Base-by-base conservation (phyloP, 2,113 vertebrate species). In the Notarius lentiginosus region DNA sequence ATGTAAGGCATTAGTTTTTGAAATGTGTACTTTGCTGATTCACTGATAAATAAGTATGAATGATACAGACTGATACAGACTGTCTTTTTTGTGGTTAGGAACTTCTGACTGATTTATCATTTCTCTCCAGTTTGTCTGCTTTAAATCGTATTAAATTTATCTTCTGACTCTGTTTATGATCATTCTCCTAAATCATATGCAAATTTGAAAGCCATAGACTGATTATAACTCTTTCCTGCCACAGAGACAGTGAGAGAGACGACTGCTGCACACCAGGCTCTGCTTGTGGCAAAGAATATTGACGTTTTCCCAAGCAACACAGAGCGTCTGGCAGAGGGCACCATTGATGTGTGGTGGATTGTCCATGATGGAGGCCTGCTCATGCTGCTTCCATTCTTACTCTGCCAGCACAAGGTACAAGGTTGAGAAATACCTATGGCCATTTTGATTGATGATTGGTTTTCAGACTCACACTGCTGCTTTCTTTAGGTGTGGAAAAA, bases 331-430 rank as follows among this genome's bases (percentile, higher is more conserved):
- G 91, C 93, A 24, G 95, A 94, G 11, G 98, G 97, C 15, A 94
- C 93, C 68, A 96, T 99, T 6, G 98, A 98, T 0, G 96, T 99
- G 83, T 99, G 97, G 98, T 99, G 98, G 98, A 96, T 99, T 49
- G 98, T 99, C 68, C 98, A 99, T 2, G 98, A 99, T 0, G 98
- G 98, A 0, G 98, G 97, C 70, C 95, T 99, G 84, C 96, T 99
- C 60, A 99, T 99, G 97, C 92, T 99, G 79, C 93, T 99, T 92
- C 98, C 98, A 2, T 99, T 99, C 90, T 92, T 99, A 22, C 95
- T 99, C 10, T 95, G 94, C 55, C 98, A 99, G 75, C 97, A 99
- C 94, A 99, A 99, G 97, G 98, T 96, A 94, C 30, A 55, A 58
- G 5, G 18, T 47, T 34, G 47, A 30, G 47, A 18, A 55, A 34